Evolutionary conservation across 2,888 invertebrate genomes (phyloP).

Genomic region (Acronicta leporina): DNA sequence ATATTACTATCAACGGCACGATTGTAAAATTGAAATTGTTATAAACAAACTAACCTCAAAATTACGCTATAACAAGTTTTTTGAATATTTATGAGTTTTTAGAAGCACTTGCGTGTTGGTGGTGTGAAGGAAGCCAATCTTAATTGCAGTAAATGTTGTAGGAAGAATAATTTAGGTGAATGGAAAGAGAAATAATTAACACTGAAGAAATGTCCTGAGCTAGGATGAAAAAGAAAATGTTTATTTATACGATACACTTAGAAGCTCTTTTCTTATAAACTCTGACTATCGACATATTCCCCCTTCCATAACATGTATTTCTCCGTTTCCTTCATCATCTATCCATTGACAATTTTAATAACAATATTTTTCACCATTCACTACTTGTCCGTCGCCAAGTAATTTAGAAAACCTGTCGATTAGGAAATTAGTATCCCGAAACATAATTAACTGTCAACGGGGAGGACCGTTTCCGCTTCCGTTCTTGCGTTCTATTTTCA

Average conservation of each 20-base stretch:
- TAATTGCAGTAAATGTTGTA: background rate
- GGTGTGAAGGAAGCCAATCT: background rate
- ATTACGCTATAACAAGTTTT: constrained; percentile 12
- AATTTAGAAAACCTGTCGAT: constrained; percentile 79
- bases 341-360: constrained; percentile 1
- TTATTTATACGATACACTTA: too few species aligned
- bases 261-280: too few species aligned
- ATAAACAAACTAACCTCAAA: constrained; percentile 72
- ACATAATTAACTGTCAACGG: constrained; percentile 88
- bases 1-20: constrained; percentile 78
- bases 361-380: background rate
- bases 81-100: constrained; percentile 17
- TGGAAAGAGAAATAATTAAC: too few species aligned
- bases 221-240: too few species aligned
- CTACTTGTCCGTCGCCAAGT: constrained; percentile 25
- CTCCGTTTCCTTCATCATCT: background rate
- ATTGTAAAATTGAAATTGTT: constrained; percentile 83
- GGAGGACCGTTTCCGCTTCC: constrained; percentile 85
- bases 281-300: too few species aligned
- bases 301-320: background rate
- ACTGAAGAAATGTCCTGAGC: too few species aligned
- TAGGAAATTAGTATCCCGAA: constrained; percentile 81
- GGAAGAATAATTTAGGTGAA: background rate
- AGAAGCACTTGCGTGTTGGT: background rate
- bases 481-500: constrained; percentile 84